phyloP scores from a whole-genome alignment of 2,113 vertebrate genomes.

The Brachypteracias leptosomus region DNA sequence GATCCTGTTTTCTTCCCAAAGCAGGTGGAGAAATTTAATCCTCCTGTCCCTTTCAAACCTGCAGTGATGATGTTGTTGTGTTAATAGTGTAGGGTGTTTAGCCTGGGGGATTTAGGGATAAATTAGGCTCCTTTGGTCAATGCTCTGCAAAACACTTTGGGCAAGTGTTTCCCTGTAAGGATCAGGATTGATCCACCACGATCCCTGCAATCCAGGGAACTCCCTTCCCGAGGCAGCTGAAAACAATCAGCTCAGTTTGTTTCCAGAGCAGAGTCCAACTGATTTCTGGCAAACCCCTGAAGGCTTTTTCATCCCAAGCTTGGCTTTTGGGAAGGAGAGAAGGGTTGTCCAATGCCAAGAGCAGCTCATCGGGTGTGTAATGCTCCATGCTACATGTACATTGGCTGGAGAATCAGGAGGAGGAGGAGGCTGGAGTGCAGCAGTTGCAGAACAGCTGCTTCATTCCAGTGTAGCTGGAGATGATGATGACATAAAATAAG shows the following conservation, averaged over 20 bases:
- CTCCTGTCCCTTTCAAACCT: background rate
- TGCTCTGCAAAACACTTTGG: background rate
- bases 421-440: background rate
- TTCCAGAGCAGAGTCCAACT: background rate
- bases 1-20: background rate
- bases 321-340: background rate
- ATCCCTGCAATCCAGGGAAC: background rate
- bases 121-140: background rate
- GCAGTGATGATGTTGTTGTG: fast-evolving
- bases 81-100: fast-evolving
- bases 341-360: background rate
- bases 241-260: background rate
- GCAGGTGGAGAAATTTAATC: background rate
- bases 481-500: background rate
- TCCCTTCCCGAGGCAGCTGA: background rate
- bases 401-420: background rate
- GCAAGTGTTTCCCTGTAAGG: background rate
- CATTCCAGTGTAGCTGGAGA: background rate
- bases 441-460: background rate
- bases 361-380: background rate
- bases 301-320: background rate
- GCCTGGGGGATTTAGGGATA: background rate
- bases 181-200: background rate
- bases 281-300: background rate
- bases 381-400: fast-evolving